Conservation (phyloP, 2,113 vertebrate species). For the Ceuthmochares aereus region DNA sequence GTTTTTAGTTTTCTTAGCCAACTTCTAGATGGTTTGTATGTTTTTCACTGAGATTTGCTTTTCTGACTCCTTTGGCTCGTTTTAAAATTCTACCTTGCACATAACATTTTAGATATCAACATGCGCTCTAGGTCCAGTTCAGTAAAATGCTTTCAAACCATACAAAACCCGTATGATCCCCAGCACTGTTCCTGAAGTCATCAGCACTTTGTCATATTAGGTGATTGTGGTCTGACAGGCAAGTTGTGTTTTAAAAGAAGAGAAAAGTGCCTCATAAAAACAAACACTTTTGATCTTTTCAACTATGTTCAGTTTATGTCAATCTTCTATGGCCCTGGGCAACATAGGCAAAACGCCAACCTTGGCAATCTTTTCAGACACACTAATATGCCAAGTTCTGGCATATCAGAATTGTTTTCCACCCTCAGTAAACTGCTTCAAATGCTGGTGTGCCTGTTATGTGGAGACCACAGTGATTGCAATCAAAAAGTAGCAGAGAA, state of each 20-base stretch:
- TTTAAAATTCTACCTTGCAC: not conserved
- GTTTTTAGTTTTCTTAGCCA: not conserved
- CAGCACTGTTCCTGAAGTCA: not conserved
- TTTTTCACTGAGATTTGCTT: constrained; percentile 9
- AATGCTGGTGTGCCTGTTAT: constrained; percentile 29
- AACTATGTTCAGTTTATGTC: constrained; percentile 68
- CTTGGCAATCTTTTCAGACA: constrained; percentile 66
- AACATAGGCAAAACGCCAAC: constrained; percentile 64
- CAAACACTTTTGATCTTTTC: constrained; percentile 54
- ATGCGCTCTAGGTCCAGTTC: not conserved
- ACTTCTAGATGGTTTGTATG: not conserved
- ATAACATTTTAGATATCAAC: not conserved
- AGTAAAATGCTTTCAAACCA: not conserved
- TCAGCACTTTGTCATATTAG: not conserved
- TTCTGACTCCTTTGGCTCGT: not conserved
- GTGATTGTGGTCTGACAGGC: not conserved
- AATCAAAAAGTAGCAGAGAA: constrained; percentile 24
- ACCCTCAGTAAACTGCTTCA: constrained; percentile 56
- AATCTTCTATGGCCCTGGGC: constrained; percentile 56
- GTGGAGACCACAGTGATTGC: constrained; percentile 21
- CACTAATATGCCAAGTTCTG: constrained; percentile 69
- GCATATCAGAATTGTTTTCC: constrained; percentile 68
- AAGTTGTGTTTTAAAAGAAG: not conserved
- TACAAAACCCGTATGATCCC: not conserved
- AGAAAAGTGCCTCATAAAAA: not conserved